Evolutionary conservation across 2,113 vertebrate genomes (phyloP).

Genomic region (Dendrocopos noguchii): DNA sequence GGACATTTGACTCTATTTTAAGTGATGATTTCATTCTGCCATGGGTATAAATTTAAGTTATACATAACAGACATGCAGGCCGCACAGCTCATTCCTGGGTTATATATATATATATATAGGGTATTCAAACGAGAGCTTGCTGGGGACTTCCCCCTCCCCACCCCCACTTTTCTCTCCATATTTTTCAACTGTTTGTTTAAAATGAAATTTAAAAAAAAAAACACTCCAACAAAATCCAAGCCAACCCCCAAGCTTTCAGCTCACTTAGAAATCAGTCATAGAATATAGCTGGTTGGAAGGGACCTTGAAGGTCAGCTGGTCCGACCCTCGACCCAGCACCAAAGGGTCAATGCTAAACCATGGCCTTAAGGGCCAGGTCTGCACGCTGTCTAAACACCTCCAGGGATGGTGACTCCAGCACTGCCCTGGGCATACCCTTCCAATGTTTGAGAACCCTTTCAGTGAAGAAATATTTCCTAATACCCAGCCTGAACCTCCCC

Average conservation of each 20-base stretch:
- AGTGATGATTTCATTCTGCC: conserved; percentile 65
- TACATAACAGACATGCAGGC: conserved; percentile 24
- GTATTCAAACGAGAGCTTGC: neutral
- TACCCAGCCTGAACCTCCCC: too few relatives aligned
- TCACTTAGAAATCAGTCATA: neutral
- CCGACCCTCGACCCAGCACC: too few relatives aligned
- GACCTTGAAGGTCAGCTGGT: too few relatives aligned
- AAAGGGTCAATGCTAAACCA: too few relatives aligned
- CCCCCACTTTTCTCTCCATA: neutral
- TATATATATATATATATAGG: neutral
- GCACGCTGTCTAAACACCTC: too few relatives aligned
- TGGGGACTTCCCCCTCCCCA: too few relatives aligned
- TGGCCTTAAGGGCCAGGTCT: too few relatives aligned
- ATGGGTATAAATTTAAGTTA: conserved; percentile 46
- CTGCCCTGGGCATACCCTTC: too few relatives aligned
- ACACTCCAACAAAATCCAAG: neutral
- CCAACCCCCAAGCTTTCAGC: neutral
- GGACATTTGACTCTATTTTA: conserved; percentile 71
- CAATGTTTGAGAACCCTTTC: too few relatives aligned
- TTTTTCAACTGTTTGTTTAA: conserved; percentile 44
- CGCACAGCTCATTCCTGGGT: neutral
- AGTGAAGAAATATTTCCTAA: too few relatives aligned
- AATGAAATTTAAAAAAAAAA: neutral
- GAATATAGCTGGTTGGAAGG: too few relatives aligned
- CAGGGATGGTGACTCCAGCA: too few relatives aligned